Percentiles rank a stretch among this genome's conserved stretches.
Evolutionary conservation across 2,888 invertebrate genomes (phyloP).

Genomic region (Perdita meconis): DNA sequence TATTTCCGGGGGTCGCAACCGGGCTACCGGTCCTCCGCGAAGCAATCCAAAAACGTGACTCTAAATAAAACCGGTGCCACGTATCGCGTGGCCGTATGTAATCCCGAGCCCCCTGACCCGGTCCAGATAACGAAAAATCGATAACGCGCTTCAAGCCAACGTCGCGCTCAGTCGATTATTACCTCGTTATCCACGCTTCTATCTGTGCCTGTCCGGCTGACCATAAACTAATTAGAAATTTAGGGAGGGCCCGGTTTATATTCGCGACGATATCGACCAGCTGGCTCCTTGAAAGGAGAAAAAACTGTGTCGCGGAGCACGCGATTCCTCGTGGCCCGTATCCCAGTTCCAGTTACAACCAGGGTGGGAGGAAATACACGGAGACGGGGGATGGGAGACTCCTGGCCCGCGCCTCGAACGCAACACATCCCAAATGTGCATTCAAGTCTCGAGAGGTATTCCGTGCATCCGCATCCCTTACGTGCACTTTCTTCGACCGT

Average conservation of each 20-base stretch:
- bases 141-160: constrained; percentile 42
- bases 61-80: constrained; percentile 33
- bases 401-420: not conserved
- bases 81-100: constrained; percentile 30
- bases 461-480: constrained; percentile 62
- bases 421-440: constrained; percentile 50
- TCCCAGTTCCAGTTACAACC: not conserved
- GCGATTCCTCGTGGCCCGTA: not conserved
- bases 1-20: constrained; percentile 42
- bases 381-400: not conserved
- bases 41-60: constrained; percentile 54
- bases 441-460: constrained; percentile 57
- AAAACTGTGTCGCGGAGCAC: not conserved
- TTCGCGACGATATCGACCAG: not conserved
- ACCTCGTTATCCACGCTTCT: constrained; percentile 35
- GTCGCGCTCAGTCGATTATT: constrained; percentile 26
- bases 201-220: constrained; percentile 1
- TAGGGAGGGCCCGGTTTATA: not conserved
- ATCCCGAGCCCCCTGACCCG: constrained; percentile 36
- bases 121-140: constrained; percentile 53
- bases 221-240: constrained; percentile 38
- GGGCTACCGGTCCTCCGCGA: constrained; percentile 19
- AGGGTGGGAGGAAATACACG: too few relatives aligned
- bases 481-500: constrained; percentile 38
- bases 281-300: not conserved